These are phyloP conservation scores for Nautilus pompilius DNA, from an alignment of 1,140 invertebrate species.

Conservation along the genomic window DNA sequence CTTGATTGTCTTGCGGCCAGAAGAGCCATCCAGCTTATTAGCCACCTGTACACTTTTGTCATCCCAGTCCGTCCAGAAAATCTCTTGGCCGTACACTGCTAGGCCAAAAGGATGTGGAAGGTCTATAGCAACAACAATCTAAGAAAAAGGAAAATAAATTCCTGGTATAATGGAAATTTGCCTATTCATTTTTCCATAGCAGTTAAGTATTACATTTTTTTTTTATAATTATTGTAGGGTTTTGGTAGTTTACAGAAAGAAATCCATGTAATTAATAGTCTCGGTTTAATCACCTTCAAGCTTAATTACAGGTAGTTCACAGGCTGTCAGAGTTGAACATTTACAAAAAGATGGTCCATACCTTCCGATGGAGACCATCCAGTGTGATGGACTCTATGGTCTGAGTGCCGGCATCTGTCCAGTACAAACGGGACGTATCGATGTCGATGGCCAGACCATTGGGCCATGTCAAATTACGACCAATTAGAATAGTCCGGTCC, in stretches of 20 bases:
- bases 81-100: constrained; percentile 83
- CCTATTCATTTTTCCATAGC: too few species aligned
- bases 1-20: constrained; percentile 58
- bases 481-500: constrained; percentile 83
- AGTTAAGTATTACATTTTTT: too few species aligned
- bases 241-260: too few species aligned
- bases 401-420: constrained; percentile 75
- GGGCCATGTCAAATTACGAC: constrained; percentile 88
- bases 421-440: constrained; percentile 88
- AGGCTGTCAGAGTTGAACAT: too few species aligned
- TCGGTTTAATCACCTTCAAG: too few species aligned
- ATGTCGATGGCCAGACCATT: constrained; percentile 96
- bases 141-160: constrained; percentile 5
- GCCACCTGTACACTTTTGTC: constrained; percentile 42
- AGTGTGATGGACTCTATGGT: constrained; percentile 36
- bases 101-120: constrained; percentile 89
- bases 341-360: too few species aligned
- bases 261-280: too few species aligned
- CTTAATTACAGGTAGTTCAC: too few species aligned
- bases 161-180: too few species aligned
- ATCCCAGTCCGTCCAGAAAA: constrained; percentile 98
- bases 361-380: constrained; percentile 39
- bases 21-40: constrained; percentile 77
- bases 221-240: too few species aligned
- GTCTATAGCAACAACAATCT: constrained; percentile 60